Evolutionary conservation across 2,888 invertebrate genomes (phyloP), one percentile per base, ranked within the genome.

Genomic region (Volucella bombylans): DNA sequence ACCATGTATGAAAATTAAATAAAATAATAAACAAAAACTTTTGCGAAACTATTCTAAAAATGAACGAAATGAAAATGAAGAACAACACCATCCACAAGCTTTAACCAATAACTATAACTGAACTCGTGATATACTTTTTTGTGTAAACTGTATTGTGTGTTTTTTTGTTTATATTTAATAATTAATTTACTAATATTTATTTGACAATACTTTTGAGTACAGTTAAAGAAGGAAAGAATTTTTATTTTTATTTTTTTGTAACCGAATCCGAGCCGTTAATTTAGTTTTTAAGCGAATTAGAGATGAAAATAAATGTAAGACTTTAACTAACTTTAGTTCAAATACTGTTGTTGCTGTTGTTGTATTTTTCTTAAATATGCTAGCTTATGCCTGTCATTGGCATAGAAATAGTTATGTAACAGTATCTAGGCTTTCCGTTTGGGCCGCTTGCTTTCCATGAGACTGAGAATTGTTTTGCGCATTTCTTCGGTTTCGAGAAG

Each of bases 401-500:
- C 2, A 14, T 6, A 14, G 23, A 23, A 23, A 59, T 57, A 55
- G 31, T n/a, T 8, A 45, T 49, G 31, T 54, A 57, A 52, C 15
- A 31, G n/a, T 64, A 14, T 39, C 23, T 62, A 85, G n/a, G 59
- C 61, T 78, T 91, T 91, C 43, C 91, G 88, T 72, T 91, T 91
- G 9, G 91, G 90, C 77, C 90, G 90, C 87, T 91, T 91, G 87
- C 91, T 91, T 72, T 91, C 91, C 91, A 91, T 91, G 4, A 91
- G 87, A 82, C 91, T 91, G 87, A 91, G 88, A 57, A 91, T 91
- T 6, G 91, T 91, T 87, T 91, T 91, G 38, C 91, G 90, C 87
- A 91, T 78, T 71, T 91, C 91, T 81, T 91, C 91, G 0, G 91
- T 91, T 87, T 91, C 91, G 78, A 89, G 90, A 2, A 90, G 87